Evolutionary conservation across 2,113 vertebrate species (phyloP).

Genomic region (Columbina picui): DNA sequence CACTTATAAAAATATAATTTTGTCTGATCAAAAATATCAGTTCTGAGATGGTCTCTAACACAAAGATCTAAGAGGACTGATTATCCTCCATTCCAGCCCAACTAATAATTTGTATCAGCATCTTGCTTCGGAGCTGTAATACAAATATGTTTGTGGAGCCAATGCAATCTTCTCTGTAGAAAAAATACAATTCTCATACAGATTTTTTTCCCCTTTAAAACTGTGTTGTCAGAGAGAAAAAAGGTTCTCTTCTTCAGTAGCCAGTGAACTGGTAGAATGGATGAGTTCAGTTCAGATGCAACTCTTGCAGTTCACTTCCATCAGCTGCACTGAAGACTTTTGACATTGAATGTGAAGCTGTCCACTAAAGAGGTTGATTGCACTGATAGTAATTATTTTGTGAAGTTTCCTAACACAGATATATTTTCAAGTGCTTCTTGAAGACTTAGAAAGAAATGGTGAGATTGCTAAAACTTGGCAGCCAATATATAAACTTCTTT

Average conservation of each 20-base stretch:
- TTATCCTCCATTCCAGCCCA: neutral
- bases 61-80: neutral
- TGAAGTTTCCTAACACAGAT: neutral
- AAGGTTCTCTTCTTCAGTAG: neutral
- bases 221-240: neutral
- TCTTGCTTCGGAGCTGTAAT: neutral
- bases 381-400: neutral
- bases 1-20: neutral
- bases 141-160: neutral
- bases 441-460: neutral
- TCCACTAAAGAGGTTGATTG: neutral
- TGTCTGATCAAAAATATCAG: neutral
- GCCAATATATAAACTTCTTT: neutral
- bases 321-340: neutral
- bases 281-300: neutral
- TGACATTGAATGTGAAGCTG: neutral
- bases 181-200: accelerated
- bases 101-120: neutral
- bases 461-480: neutral
- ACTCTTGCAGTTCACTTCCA: neutral
- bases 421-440: neutral
- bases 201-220: neutral
- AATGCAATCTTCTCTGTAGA: neutral
- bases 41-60: neutral
- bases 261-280: neutral